Percentiles rank a stretch among this genome's conserved stretches.
These are phyloP conservation scores for Lepeophtheirus salmonis DNA, from an alignment of 1,140 invertebrate genomes.

Conservation along the genomic window DNA sequence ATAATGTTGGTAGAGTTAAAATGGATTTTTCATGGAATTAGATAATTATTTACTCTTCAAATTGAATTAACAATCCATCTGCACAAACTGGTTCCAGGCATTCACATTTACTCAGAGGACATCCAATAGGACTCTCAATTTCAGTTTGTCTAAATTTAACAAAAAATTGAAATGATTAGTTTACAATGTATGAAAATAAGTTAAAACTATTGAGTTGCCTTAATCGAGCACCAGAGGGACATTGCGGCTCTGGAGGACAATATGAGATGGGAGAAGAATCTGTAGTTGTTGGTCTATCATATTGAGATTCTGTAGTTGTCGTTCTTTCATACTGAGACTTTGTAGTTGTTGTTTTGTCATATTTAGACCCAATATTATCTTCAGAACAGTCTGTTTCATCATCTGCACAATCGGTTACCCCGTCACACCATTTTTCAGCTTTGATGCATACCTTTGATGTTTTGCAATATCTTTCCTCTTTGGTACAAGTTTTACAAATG, in stretches of 20 bases:
- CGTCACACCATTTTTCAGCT: background rate
- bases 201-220: no score
- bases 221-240: background rate
- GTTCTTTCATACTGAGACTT: background rate
- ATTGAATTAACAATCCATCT: background rate
- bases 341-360: background rate
- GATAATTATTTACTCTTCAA: background rate
- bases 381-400: background rate
- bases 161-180: no score
- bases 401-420: conserved; percentile 7
- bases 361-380: background rate
- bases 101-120: background rate
- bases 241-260: background rate
- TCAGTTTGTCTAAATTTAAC: no score
- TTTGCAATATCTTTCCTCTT: background rate
- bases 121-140: background rate
- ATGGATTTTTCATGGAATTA: no score
- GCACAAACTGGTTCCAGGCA: background rate
- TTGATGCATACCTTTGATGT: background rate
- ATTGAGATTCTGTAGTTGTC: background rate
- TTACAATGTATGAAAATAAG: no score
- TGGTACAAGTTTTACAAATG: background rate
- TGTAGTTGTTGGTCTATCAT: no score
- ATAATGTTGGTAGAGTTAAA: no score
- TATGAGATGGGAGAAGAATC: background rate